phyloP scores from a whole-genome alignment of 2,113 vertebrate genomes.

The Epinephelus fuscoguttatus region DNA sequence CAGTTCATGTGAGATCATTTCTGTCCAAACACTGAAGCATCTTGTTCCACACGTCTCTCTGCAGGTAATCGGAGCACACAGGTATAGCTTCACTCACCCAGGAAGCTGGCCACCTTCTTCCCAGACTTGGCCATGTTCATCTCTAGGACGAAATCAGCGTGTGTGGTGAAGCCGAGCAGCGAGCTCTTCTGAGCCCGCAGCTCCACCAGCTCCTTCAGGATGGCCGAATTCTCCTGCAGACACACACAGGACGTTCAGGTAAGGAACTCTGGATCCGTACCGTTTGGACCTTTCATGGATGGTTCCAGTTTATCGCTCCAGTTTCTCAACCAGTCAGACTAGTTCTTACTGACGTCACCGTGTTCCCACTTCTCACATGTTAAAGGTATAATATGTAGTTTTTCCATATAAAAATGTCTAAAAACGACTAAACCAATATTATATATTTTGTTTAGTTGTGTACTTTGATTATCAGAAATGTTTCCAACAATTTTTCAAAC shows the following conservation, averaged over 20 bases:
- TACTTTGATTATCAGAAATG: too few species aligned
- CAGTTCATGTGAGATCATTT: too few species aligned
- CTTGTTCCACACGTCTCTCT: not conserved
- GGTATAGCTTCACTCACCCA: conserved; percentile 84
- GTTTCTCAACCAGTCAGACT: not conserved
- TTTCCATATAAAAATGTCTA: too few species aligned
- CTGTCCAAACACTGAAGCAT: not conserved
- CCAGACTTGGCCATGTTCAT: conserved; percentile 98
- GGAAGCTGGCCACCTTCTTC: conserved; percentile 88
- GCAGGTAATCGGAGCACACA: not conserved
- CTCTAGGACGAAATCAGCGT: conserved; percentile 95
- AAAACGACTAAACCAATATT: too few species aligned
- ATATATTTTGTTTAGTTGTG: too few species aligned
- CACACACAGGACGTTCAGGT: not conserved
- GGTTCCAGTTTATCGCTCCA: not conserved
- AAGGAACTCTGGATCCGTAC: not conserved
- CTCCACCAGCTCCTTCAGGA: conserved; percentile 93
- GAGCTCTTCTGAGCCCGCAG: conserved; percentile 90
- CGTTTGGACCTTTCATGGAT: not conserved
- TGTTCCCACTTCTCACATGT: not conserved
- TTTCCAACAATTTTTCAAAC: too few species aligned
- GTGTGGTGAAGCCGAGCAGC: conserved; percentile 91
- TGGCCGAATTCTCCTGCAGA: conserved; percentile 90
- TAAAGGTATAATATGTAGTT: too few species aligned
- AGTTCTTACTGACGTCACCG: not conserved